Conservation (phyloP, 2,113 vertebrate species). For the Pipra filicauda region DNA sequence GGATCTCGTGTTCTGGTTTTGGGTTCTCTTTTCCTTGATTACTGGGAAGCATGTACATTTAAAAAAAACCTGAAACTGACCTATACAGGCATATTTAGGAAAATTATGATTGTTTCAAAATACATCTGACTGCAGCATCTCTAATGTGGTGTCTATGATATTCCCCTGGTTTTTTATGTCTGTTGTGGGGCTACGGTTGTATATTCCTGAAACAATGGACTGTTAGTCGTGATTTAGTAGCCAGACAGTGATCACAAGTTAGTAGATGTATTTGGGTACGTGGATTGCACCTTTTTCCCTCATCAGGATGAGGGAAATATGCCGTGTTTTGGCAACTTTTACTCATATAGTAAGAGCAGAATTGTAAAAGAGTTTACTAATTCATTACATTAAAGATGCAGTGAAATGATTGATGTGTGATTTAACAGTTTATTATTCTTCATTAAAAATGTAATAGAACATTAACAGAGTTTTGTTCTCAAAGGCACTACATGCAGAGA, state of each 20-base stretch:
- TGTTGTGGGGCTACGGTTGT: background rate
- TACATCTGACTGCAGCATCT: background rate
- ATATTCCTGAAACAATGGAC: background rate
- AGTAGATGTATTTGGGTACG: background rate
- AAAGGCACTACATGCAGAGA: background rate
- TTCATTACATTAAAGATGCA: background rate
- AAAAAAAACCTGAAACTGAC: background rate
- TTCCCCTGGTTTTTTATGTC: background rate
- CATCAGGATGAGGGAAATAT: background rate
- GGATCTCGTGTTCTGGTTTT: background rate
- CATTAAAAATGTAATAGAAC: slow-evolving; percentile 58
- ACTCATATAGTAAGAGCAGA: background rate
- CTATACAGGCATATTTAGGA: background rate
- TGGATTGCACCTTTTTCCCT: background rate
- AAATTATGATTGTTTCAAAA: background rate
- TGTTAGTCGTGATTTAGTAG: background rate
- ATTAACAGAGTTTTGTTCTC: slow-evolving; percentile 32
- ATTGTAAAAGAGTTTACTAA: slow-evolving; percentile 8
- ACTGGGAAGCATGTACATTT: background rate
- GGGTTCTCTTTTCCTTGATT: background rate
- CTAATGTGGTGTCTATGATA: background rate
- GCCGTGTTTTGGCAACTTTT: background rate
- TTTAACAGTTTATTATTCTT: slow-evolving; percentile 59
- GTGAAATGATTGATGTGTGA: slow-evolving; percentile 41
- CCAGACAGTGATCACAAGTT: background rate